Evolutionary conservation across 2,888 invertebrate genomes (phyloP), one percentile per base, ranked within the genome.

Genomic region (Crepidodera aurea): DNA sequence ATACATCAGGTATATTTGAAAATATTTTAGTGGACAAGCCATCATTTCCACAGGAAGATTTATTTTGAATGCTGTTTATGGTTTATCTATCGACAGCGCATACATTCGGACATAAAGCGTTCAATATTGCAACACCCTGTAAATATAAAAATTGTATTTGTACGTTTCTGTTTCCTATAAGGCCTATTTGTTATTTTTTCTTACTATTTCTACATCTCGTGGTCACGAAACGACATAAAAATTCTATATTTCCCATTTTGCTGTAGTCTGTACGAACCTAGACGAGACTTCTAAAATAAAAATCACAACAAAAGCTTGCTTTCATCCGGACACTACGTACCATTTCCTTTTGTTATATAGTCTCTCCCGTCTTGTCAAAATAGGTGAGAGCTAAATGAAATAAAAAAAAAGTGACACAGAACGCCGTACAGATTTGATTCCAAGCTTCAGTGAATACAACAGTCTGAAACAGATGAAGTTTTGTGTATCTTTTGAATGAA

Each of bases 401-500:
- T 57, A 48, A 37, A 56, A 46, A 55, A 50, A 57, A 50, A 39
- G 12, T 48, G 39, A 25, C 39, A 57, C 12, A 50, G 48, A 39
- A 27, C 27, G 57, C 8, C 39, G 50, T 50, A 48, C 27, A 48
- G 57, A 57, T 57, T 57, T 57, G 37, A 57, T 57, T 57, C 57
- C 29, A 39, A 27, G 57, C 57, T 50, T 27, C 39, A 57, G 48
- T 29, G 48, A 57, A 57, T 50, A 48, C 37, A 48, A 48, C 48
- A 39, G 48, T 18, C 37, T 57, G 57, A 57, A 57, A 57, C 57
- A 57, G 57, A 56, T 56, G 46, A 57, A 57, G 57, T 57, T 57
- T 48, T 48, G 48, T 48, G 15, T 48, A 48, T 48, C 48, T 48
- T 48, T 48, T 48, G 48, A 16, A 48, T 48, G 48, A 48, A 48